A percentile compares a stretch with the other conserved stretches of the same genome.
Evolutionary conservation across 2,888 invertebrate genomes (phyloP).

Genomic region (Ryuthela nishihirai): DNA sequence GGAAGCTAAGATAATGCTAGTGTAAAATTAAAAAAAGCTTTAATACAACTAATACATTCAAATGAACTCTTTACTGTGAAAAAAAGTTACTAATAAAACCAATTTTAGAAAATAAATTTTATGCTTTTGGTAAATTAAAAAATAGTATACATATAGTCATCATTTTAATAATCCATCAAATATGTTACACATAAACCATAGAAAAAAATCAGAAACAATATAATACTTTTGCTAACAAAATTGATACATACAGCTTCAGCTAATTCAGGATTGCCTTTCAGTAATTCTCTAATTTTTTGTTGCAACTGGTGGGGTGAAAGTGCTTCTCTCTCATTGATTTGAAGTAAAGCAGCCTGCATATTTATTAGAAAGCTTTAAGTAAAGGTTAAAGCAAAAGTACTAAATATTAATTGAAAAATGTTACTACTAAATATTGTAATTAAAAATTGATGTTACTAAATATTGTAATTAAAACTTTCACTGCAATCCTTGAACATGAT

Average conservation of each 20-base stretch:
- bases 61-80: background rate
- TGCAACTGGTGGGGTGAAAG: slow-evolving; percentile 72
- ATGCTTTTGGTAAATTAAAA: background rate
- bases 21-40: slow-evolving; percentile 49
- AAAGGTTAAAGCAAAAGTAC: too few relatives aligned
- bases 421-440: too few relatives aligned
- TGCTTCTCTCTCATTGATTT: slow-evolving; percentile 76
- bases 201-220: background rate
- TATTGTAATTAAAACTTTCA: too few relatives aligned
- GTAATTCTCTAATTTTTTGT: slow-evolving; percentile 65
- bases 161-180: background rate
- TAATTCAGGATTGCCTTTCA: slow-evolving; percentile 71
- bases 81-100: too few relatives aligned
- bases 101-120: background rate
- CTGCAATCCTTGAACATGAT: too few relatives aligned
- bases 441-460: too few relatives aligned
- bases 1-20: slow-evolving; percentile 87
- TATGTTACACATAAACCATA: background rate
- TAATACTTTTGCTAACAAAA: background rate
- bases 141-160: background rate
- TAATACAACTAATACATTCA: background rate
- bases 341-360: slow-evolving; percentile 68
- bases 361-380: too few relatives aligned
- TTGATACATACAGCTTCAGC: slow-evolving; percentile 68
- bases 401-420: too few relatives aligned